Percentiles rank a stretch among this genome's conserved stretches.
phyloP scores from a whole-genome alignment of 2,113 vertebrate genomes.

The Guaruba guarouba region DNA sequence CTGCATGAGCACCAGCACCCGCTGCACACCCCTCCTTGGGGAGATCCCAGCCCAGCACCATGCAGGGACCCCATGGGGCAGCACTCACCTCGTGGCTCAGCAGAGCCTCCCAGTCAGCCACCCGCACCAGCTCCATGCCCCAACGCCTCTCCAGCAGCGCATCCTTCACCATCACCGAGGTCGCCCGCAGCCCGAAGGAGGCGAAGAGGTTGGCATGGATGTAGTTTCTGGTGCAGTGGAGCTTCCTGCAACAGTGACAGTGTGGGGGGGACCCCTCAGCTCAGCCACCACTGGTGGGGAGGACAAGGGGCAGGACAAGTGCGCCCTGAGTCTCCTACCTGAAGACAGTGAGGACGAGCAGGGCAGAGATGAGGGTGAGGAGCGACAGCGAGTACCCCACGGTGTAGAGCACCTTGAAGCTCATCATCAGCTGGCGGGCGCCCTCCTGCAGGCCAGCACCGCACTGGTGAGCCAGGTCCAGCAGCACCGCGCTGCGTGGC shows the following conservation, averaged over 20 bases:
- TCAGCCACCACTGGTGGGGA: accelerated
- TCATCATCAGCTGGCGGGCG: constrained; percentile 77
- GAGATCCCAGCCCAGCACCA: accelerated
- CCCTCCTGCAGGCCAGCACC: constrained; percentile 62
- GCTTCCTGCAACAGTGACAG: constrained; percentile 62
- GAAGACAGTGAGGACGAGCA: constrained; percentile 62
- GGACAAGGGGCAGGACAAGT: accelerated
- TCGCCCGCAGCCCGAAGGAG: constrained; percentile 82
- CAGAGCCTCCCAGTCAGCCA: constrained; percentile 75
- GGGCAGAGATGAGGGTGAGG: constrained; percentile 80
- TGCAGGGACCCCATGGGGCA: accelerated
- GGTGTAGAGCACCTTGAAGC: constrained; percentile 86
- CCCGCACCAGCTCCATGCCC: constrained; percentile 71
- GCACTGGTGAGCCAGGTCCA: accelerated
- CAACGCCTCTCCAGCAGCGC: constrained; percentile 77
- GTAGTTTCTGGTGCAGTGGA: constrained; percentile 83
- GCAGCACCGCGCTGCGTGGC: not conserved
- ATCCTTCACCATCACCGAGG: constrained; percentile 81
- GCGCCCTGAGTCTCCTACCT: constrained; percentile 1
- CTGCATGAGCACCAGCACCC: accelerated
- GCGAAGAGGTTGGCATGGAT: constrained; percentile 83
- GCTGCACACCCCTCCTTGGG: accelerated
- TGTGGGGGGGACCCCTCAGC: not conserved
- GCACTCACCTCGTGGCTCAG: constrained; percentile 73
- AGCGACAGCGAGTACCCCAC: constrained; percentile 87